Conservation (phyloP, 2,797 vertebrate species). For the Lindbergichthys nudifrons region DNA sequence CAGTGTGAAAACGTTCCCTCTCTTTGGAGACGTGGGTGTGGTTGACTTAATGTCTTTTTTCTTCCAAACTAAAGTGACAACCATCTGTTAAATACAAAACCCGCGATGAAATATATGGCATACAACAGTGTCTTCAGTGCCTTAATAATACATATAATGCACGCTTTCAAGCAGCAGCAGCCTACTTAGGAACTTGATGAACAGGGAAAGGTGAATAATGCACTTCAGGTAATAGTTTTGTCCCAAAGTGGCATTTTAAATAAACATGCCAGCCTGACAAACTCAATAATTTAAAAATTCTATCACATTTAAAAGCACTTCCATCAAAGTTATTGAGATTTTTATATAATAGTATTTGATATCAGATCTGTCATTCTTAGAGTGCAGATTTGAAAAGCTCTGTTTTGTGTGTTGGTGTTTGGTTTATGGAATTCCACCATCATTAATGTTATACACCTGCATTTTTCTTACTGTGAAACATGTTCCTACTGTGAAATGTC, state of each 20-base stretch:
- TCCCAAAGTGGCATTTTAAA: background rate
- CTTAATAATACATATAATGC: no score
- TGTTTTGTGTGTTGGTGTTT: background rate
- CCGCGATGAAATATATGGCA: constrained; percentile 12
- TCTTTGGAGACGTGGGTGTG: constrained; percentile 22
- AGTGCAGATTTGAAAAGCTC: background rate
- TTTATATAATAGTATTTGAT: background rate
- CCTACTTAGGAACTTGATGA: background rate
- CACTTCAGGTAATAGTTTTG: background rate
- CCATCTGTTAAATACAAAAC: constrained; percentile 19
- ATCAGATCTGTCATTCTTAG: no score
- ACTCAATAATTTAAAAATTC: constrained; percentile 13
- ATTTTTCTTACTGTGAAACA: background rate
- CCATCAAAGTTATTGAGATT: background rate
- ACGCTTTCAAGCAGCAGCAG: constrained; percentile 8
- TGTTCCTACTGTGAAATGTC: background rate
- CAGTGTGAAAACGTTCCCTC: constrained; percentile 12
- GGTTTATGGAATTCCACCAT: background rate
- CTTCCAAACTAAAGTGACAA: constrained; percentile 6
- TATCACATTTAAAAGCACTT: background rate
- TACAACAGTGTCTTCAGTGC: background rate
- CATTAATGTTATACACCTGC: background rate
- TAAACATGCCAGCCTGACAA: background rate
- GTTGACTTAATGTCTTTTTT: constrained; percentile 7
- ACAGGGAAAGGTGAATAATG: background rate